Percentiles rank a stretch among this genome's conserved stretches.
These are phyloP conservation scores for Pachyramphus minor DNA, from an alignment of 2,113 vertebrate species.

Conservation along the genomic window DNA sequence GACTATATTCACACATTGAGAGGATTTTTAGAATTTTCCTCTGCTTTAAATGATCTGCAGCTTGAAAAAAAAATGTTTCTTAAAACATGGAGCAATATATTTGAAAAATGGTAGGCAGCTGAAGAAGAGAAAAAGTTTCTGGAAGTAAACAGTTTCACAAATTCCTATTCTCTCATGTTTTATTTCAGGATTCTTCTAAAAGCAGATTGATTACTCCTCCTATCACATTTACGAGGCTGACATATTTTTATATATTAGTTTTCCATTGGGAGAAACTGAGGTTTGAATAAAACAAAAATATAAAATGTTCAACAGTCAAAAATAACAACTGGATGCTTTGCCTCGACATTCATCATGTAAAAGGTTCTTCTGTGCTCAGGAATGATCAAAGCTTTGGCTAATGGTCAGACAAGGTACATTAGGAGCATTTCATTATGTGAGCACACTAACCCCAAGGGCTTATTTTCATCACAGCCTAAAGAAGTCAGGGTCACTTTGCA, in stretches of 20 bases:
- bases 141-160: background rate
- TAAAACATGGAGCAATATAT: background rate
- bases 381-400: background rate
- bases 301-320: background rate
- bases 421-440: background rate
- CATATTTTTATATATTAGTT: background rate
- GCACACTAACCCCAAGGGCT: background rate
- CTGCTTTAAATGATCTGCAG: background rate
- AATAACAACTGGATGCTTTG: background rate
- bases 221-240: background rate
- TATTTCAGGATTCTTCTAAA: background rate
- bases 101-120: background rate
- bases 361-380: background rate
- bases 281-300: background rate
- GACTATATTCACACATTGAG: background rate
- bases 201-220: background rate
- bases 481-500: background rate
- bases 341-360: background rate
- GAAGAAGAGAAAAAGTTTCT: background rate
- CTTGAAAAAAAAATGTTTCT: background rate
- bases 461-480: background rate
- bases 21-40: background rate
- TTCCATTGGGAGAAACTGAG: background rate
- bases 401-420: background rate
- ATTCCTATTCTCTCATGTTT: background rate